A percentile compares a stretch with the other conserved stretches of the same genome.
Conservation (phyloP, 2,113 vertebrate genomes). For the Uria aalge region DNA sequence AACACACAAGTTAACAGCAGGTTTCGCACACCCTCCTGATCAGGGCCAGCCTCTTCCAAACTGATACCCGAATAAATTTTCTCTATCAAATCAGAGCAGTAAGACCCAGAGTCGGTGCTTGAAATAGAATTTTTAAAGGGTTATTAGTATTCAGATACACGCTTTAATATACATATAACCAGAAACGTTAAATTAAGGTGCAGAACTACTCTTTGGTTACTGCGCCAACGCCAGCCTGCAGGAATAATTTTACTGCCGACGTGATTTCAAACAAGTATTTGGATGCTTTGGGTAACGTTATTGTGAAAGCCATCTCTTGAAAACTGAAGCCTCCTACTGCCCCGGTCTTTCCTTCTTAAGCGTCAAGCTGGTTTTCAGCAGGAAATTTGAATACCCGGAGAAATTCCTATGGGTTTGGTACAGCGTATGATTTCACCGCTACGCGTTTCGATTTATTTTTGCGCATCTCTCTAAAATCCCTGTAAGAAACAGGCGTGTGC, state of each 20-base stretch:
- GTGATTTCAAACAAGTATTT: not conserved
- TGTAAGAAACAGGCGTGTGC: accelerated
- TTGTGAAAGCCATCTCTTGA: not conserved
- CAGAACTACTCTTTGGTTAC: not conserved
- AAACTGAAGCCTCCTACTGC: not conserved
- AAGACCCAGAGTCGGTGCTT: not conserved
- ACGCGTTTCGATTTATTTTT: not conserved
- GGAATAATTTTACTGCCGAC: not conserved
- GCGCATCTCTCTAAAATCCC: not conserved
- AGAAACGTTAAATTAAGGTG: not conserved
- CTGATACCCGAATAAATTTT: not conserved
- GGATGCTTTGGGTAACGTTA: not conserved
- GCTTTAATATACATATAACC: not conserved
- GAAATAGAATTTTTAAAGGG: not conserved
- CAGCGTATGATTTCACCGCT: not conserved
- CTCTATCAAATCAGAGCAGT: not conserved
- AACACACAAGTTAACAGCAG: not conserved
- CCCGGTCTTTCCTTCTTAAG: not conserved
- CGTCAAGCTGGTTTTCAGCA: not conserved
- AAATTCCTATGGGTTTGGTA: not conserved
- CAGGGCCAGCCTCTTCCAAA: not conserved
- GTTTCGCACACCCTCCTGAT: not conserved
- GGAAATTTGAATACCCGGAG: not conserved
- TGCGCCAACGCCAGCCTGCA: not conserved
- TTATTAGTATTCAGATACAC: not conserved